phyloP scores from a whole-genome alignment of 2,797 vertebrate genomes.

The Argya squamiceps region DNA sequence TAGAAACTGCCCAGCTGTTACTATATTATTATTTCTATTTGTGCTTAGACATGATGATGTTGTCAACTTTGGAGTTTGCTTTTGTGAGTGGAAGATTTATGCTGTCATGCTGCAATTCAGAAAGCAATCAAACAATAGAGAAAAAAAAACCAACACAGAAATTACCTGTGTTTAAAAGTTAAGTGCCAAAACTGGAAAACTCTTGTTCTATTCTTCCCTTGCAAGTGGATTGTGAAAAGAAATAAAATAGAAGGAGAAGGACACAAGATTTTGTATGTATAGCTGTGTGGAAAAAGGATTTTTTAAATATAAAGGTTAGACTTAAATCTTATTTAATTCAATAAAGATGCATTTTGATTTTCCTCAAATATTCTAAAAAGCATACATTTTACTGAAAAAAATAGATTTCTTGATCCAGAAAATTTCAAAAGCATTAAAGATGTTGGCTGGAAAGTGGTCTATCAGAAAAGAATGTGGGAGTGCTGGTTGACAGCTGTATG shows the following conservation, averaged over 20 bases:
- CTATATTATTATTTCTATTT: background rate
- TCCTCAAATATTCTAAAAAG: background rate
- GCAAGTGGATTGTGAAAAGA: background rate
- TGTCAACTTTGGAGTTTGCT: background rate
- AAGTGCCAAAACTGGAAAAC: background rate
- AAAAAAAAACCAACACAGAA: background rate
- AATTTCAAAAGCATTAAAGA: background rate
- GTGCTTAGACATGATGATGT: background rate
- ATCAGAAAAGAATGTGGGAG: background rate
- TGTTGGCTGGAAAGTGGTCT: background rate
- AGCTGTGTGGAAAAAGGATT: background rate
- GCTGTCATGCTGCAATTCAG: background rate
- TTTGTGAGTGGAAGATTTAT: background rate
- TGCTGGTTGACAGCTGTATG: background rate
- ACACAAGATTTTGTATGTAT: background rate
- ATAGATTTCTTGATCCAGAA: background rate
- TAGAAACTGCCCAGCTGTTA: background rate
- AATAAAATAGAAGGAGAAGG: background rate
- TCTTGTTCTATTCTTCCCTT: background rate
- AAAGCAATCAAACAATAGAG: background rate
- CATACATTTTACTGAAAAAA: background rate
- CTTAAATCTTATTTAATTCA: background rate
- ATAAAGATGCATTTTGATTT: background rate
- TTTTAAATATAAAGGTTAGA: background rate
- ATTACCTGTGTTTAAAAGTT: background rate